Evolutionary conservation across 2,113 vertebrate species (phyloP).

Genomic region (Carassius gibelio): DNA sequence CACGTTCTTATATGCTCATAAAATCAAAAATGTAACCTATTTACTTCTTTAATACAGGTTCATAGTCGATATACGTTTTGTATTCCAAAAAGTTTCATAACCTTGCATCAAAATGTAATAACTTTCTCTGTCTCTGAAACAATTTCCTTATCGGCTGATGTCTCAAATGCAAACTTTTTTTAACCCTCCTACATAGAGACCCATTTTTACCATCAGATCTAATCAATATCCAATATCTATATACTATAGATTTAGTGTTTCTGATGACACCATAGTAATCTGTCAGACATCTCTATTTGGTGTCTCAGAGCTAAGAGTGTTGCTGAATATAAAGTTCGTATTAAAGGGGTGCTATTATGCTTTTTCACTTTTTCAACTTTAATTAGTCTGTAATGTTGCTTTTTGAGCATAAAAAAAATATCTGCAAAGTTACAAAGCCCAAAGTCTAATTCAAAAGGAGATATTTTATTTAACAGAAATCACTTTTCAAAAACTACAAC

Average conservation of each 20-base stretch:
- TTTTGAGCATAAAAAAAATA: too few relatives aligned
- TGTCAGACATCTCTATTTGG: too few relatives aligned
- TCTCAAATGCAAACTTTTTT: background rate
- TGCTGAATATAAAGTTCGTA: background rate
- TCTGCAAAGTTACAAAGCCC: too few relatives aligned
- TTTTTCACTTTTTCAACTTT: too few relatives aligned
- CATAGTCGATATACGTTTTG: background rate
- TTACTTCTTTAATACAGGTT: background rate
- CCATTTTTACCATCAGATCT: background rate
- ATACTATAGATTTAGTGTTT: background rate
- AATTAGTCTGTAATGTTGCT: too few relatives aligned
- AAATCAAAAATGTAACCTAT: conserved; percentile 3
- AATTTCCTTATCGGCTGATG: background rate
- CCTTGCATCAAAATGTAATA: background rate
- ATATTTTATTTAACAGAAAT: too few relatives aligned
- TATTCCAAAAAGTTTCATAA: background rate
- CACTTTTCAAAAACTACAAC: too few relatives aligned
- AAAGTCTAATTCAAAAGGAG: too few relatives aligned
- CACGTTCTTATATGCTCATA: background rate
- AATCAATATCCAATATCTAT: background rate
- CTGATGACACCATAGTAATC: background rate
- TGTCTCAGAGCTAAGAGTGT: background rate
- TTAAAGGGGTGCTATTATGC: too few relatives aligned
- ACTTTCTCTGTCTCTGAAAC: background rate
- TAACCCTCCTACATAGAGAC: background rate